Conservation (phyloP, 2,797 vertebrate species). For the Molothrus ater region DNA sequence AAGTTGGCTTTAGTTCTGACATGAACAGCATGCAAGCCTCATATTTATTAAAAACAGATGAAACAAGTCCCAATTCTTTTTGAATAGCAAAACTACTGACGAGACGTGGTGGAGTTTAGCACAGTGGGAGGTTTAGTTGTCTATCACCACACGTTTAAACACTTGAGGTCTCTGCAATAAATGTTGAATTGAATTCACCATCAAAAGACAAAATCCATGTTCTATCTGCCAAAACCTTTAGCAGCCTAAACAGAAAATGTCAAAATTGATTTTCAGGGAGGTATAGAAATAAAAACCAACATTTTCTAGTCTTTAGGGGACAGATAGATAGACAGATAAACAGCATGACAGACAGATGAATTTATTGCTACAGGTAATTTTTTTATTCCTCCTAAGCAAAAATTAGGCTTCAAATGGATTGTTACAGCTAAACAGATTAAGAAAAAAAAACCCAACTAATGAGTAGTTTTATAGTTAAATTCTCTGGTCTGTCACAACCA, state of each 20-base stretch:
- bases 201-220: slow-evolving; percentile 69
- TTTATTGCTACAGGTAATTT: slow-evolving; percentile 30
- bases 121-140: slow-evolving; percentile 39
- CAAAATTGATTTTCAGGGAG: slow-evolving; percentile 58
- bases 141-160: slow-evolving; percentile 40
- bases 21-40: neutral
- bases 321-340: slow-evolving; percentile 35
- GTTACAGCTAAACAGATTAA: slow-evolving; percentile 13
- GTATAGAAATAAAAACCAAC: slow-evolving; percentile 44
- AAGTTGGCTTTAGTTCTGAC: slow-evolving; percentile 22
- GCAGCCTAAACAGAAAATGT: slow-evolving; percentile 65
- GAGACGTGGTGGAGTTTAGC: slow-evolving; percentile 23
- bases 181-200: slow-evolving; percentile 52
- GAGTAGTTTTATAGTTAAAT: slow-evolving; percentile 29
- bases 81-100: slow-evolving; percentile 35
- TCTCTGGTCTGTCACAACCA: neutral
- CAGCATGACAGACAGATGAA: slow-evolving; percentile 13
- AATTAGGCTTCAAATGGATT: slow-evolving; percentile 20
- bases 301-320: slow-evolving; percentile 42
- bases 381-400: slow-evolving; percentile 25
- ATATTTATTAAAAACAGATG: slow-evolving; percentile 55
- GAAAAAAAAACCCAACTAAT: neutral
- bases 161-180: slow-evolving; percentile 47
- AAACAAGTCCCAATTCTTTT: slow-evolving; percentile 49
- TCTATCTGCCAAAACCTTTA: slow-evolving; percentile 66